Conservation (phyloP, 1,140 invertebrate species). For the Euborellia annulipes region DNA sequence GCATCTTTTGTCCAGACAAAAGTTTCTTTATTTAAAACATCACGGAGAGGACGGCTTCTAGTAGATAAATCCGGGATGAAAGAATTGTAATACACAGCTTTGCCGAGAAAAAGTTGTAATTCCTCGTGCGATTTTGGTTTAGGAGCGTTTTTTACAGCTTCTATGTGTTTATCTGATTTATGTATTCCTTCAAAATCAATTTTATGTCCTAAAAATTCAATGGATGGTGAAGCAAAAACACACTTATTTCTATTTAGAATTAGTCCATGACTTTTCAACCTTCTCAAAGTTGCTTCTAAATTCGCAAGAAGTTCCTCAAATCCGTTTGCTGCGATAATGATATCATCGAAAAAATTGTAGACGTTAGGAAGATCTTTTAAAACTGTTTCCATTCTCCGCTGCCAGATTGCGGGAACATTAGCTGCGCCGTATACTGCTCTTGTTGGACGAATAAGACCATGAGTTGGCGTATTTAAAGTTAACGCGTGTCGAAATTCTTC, state of each 20-base stretch:
- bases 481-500: conserved; percentile 13
- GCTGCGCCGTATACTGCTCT: conserved; percentile 13
- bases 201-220: conserved; percentile 17
- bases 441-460: conserved; percentile 15
- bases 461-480: conserved; percentile 16
- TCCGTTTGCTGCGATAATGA: conserved; percentile 8
- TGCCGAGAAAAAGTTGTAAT: conserved; percentile 14
- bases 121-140: conserved; percentile 22
- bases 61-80: conserved; percentile 8
- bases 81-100: conserved; percentile 2
- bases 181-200: conserved; percentile 11
- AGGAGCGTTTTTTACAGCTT: conserved; percentile 24
- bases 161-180: conserved; percentile 8
- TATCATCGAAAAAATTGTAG: conserved; percentile 11
- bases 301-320: too few species aligned
- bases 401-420: conserved; percentile 11
- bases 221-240: conserved; percentile 14
- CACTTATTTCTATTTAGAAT: conserved; percentile 17
- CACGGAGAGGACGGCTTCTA: neutral
- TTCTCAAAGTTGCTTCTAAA: conserved; percentile 9
- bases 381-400: too few species aligned
- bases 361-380: too few species aligned
- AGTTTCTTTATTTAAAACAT: neutral
- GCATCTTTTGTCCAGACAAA: conserved; percentile 10
- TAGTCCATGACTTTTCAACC: conserved; percentile 7